A percentile compares a stretch with the other conserved stretches of the same genome.
These are phyloP conservation scores for Heptranchias perlo DNA, from an alignment of 2,113 vertebrate species.

Conservation along the genomic window DNA sequence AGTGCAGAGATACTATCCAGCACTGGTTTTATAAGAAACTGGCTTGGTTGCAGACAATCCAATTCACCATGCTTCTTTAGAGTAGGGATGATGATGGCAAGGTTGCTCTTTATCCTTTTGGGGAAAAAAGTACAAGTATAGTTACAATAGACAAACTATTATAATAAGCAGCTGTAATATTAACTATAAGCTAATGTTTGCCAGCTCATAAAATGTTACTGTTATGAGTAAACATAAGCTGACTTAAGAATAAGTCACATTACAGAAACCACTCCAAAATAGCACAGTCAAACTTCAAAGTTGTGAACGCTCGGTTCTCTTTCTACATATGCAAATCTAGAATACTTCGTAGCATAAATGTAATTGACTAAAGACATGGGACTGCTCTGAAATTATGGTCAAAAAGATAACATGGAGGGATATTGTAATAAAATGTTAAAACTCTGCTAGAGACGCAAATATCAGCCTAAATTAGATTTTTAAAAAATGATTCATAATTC, in stretches of 20 bases:
- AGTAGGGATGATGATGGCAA: conserved; percentile 56
- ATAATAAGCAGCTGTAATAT: not conserved
- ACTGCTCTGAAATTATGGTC: not conserved
- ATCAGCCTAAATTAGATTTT: not conserved
- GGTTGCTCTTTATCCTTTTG: conserved; percentile 56
- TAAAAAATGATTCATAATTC: not conserved
- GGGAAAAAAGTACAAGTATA: not conserved
- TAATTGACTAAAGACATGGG: too few relatives aligned
- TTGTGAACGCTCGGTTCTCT: not conserved
- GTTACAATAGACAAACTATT: not conserved
- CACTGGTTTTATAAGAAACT: conserved; percentile 49
- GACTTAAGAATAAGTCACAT: not conserved
- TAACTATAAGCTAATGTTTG: conserved; percentile 32
- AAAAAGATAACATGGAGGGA: not conserved
- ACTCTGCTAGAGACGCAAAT: not conserved
- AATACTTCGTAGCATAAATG: not conserved
- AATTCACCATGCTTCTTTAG: conserved; percentile 47
- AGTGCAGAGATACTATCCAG: conserved; percentile 53
- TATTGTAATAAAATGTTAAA: not conserved
- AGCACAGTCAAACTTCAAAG: not conserved
- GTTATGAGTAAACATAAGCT: not conserved
- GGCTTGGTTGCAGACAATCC: conserved; percentile 43
- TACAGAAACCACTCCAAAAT: not conserved
- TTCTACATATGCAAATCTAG: not conserved
- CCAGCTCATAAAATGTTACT: not conserved